These are phyloP conservation scores for Thecophora atra DNA, from an alignment of 2,888 invertebrate species.

Conservation along the genomic window DNA sequence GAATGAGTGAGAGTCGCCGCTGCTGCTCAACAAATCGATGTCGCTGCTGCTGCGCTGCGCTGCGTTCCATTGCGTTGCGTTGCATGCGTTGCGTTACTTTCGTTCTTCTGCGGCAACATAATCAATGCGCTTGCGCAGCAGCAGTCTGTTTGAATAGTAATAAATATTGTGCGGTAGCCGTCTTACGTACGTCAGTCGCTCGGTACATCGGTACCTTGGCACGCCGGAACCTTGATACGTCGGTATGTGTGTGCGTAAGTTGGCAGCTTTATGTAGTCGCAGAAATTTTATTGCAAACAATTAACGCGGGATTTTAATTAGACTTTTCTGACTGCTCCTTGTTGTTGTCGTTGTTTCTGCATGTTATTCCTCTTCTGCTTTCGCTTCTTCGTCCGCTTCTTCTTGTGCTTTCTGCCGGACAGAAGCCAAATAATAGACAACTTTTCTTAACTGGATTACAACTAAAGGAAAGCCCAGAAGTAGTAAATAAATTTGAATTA, in stretches of 20 bases:
- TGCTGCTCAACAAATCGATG: no score
- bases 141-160: constrained; percentile 19
- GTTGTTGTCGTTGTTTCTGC: not conserved
- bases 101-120: constrained; percentile 23
- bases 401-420: not conserved
- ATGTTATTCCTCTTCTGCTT: not conserved
- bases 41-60: no score
- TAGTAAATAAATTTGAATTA: no score
- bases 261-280: constrained; percentile 28
- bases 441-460: not conserved
- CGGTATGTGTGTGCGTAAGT: constrained; percentile 23
- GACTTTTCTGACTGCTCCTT: constrained; percentile 5
- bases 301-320: constrained; percentile 26
- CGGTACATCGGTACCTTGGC: not conserved
- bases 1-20: not conserved
- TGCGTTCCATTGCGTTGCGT: no score
- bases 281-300: constrained; percentile 28
- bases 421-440: not conserved
- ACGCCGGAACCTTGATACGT: not conserved
- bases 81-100: constrained; percentile 17
- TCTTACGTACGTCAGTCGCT: not conserved
- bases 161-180: constrained; percentile 1
- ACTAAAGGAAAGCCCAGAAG: no score
- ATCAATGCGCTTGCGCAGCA: constrained; percentile 22
- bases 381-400: not conserved